These are phyloP conservation scores for Hystrix brachyura DNA, from an alignment of 2,113 vertebrate genomes.

Conservation along the genomic window DNA sequence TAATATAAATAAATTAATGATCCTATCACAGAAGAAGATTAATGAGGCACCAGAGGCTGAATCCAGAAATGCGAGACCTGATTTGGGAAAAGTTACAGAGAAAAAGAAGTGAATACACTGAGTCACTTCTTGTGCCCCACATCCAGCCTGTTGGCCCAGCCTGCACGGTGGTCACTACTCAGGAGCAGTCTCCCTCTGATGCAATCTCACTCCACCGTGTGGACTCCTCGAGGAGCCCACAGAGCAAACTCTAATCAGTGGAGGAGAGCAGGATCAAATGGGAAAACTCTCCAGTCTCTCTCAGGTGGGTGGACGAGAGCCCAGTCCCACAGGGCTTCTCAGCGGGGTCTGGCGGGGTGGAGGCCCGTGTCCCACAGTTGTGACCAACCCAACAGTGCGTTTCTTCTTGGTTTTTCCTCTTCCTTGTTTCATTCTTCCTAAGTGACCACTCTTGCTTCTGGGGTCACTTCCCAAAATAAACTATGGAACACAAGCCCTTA, in stretches of 20 bases:
- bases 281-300: no score
- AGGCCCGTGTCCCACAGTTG: neutral
- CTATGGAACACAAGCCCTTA: neutral
- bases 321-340: neutral
- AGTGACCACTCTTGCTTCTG: neutral
- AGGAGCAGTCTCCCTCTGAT: fast-evolving
- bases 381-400: neutral
- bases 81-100: neutral
- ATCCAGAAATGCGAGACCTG: neutral
- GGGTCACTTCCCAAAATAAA: neutral
- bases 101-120: neutral
- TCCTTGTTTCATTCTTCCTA: neutral
- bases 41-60: neutral
- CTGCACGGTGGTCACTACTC: neutral
- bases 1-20: neutral
- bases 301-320: neutral
- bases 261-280: neutral
- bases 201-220: neutral
- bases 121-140: neutral
- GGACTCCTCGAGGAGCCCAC: neutral
- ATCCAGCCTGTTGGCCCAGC: neutral
- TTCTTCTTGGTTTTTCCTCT: neutral
- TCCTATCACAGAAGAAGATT: neutral
- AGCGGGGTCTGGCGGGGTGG: neutral
- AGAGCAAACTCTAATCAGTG: neutral